These are phyloP conservation scores for Akabosia matsudoensis DNA, from an alignment of 1,140 invertebrate genomes.

Conservation along the genomic window DNA sequence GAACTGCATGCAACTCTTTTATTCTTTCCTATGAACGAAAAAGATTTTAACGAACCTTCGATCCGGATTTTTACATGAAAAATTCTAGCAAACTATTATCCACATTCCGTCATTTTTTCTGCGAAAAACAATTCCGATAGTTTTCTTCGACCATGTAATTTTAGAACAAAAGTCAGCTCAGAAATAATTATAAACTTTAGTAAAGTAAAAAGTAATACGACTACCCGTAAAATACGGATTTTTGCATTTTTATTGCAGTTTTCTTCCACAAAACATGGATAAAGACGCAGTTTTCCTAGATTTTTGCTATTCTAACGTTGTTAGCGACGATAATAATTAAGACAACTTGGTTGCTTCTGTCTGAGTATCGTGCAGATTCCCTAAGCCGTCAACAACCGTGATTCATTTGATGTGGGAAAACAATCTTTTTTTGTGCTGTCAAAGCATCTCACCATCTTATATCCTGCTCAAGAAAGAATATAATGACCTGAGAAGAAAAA, in stretches of 20 bases:
- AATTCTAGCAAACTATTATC: no score
- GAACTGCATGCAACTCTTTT: no score
- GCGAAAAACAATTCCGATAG: no score
- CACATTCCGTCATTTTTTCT: no score
- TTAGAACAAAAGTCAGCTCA: background rate
- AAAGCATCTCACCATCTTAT: background rate
- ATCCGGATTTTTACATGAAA: no score
- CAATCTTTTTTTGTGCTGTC: background rate
- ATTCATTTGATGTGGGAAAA: background rate
- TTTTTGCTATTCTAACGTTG: background rate
- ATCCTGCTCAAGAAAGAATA: background rate
- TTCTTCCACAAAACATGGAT: no score
- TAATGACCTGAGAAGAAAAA: no score
- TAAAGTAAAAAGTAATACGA: background rate
- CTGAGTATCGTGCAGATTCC: background rate
- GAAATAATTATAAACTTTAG: background rate
- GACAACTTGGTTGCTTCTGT: background rate
- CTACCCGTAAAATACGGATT: background rate
- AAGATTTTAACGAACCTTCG: no score
- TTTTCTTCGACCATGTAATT: no score
- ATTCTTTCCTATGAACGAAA: no score
- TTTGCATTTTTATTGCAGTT: background rate
- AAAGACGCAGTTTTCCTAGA: no score
- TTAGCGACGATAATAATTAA: conserved; percentile 13
- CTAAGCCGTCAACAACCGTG: no score